Conservation (phyloP, 2,888 invertebrate species). For the Acholoe squamosa region DNA sequence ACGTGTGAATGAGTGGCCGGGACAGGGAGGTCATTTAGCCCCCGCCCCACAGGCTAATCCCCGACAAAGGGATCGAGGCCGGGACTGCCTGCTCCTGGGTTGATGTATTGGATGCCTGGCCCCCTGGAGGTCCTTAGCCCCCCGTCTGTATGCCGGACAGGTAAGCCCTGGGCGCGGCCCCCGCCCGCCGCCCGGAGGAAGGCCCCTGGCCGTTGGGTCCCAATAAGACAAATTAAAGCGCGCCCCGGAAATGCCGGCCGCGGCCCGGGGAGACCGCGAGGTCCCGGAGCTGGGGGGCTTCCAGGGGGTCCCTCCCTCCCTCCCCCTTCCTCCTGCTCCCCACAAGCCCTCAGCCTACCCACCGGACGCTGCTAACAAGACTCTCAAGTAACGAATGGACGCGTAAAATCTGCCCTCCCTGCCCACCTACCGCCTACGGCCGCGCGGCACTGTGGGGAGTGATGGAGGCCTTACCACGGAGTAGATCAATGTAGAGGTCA, state of each 20-base stretch:
- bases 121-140: conserved; percentile 23
- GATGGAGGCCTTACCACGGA: conserved; percentile 23
- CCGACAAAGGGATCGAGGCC: conserved; percentile 18
- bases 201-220: not conserved
- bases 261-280: not conserved
- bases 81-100: conserved; percentile 22
- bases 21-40: conserved; percentile 40
- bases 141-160: conserved; percentile 44
- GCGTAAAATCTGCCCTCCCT: conserved; percentile 42
- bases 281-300: not conserved
- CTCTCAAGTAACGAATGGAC: conserved; percentile 49
- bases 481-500: conserved; percentile 53
- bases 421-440: conserved; percentile 13
- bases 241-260: conserved; percentile 35
- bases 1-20: conserved; percentile 38
- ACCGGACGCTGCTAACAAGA: conserved; percentile 40
- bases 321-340: conserved; percentile 19
- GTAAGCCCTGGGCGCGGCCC: conserved; percentile 12
- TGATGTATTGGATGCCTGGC: conserved; percentile 25
- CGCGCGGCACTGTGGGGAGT: not conserved
- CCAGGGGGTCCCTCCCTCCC: not conserved
- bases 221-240: conserved; percentile 53
- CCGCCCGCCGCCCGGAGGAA: not conserved
- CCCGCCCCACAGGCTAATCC: conserved; percentile 40
- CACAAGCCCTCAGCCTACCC: not conserved